Percentiles rank a stretch among this genome's conserved stretches.
Evolutionary conservation across 2,113 vertebrate species (phyloP).

Genomic region (Mungos mungo): DNA sequence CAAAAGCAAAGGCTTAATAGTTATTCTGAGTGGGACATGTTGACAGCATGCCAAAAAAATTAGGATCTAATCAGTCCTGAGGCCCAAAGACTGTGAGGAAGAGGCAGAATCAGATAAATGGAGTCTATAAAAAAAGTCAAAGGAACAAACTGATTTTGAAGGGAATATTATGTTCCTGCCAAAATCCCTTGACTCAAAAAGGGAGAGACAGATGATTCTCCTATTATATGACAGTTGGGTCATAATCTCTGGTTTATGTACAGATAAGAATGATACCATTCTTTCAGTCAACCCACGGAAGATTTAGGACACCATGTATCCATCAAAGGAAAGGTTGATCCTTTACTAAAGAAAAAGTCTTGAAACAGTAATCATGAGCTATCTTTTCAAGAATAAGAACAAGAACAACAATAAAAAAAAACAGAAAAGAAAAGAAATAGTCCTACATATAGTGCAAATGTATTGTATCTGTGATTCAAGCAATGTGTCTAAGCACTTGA

Average conservation of each 20-base stretch:
- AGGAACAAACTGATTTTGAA: conserved; percentile 82
- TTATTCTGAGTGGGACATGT: conserved; percentile 78
- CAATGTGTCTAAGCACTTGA: neutral
- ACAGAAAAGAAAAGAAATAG: neutral
- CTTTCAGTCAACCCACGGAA: conserved; percentile 50
- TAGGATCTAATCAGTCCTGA: conserved; percentile 83
- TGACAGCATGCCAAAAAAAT: conserved; percentile 85
- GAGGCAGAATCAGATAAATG: conserved; percentile 78
- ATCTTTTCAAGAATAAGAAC: neutral
- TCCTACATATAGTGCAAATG: neutral
- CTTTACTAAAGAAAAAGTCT: neutral
- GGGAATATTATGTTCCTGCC: conserved; percentile 83
- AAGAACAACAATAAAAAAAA: neutral
- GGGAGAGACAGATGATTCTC: conserved; percentile 76
- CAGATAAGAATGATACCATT: conserved; percentile 51
- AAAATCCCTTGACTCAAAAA: conserved; percentile 82
- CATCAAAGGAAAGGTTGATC: neutral
- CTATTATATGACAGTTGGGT: conserved; percentile 65
- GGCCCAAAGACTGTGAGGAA: conserved; percentile 69
- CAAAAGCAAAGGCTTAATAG: conserved; percentile 80
- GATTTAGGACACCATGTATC: neutral
- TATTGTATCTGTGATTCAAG: neutral
- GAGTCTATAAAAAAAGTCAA: conserved; percentile 66
- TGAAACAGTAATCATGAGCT: neutral
- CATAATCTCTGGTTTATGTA: conserved; percentile 67